Percentiles rank a stretch among this genome's conserved stretches.
Evolutionary conservation across 2,888 invertebrate species (phyloP).

Genomic region (Miltochrista miniata): DNA sequence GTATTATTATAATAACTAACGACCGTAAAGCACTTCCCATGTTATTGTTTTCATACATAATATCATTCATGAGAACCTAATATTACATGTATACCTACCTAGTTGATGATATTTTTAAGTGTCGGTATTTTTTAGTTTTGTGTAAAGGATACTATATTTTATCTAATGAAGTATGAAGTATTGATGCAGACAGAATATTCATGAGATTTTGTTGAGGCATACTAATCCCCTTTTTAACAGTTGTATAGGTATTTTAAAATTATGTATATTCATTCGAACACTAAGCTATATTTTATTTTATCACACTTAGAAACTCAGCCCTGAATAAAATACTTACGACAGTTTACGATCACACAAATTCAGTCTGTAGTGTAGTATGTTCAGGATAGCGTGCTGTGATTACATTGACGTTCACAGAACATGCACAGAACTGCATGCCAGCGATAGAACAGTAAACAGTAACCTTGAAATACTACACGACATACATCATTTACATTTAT

Average conservation of each 20-base stretch:
- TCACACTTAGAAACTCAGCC: not conserved
- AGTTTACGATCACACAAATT: not conserved
- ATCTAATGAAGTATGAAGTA: too few species aligned
- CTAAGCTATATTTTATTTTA: too few species aligned
- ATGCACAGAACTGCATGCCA: slow-evolving; percentile 15
- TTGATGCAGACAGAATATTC: too few species aligned
- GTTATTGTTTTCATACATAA: not conserved
- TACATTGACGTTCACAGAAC: slow-evolving; percentile 30
- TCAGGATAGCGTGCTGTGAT: slow-evolving; percentile 34
- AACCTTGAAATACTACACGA: slow-evolving; percentile 39
- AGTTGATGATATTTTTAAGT: not conserved
- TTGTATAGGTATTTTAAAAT: too few species aligned
- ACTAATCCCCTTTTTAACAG: too few species aligned
- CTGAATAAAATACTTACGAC: slow-evolving; percentile 3
- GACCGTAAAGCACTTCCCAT: not conserved
- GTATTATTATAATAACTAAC: not conserved
- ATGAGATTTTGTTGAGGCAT: too few species aligned
- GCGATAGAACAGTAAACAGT: slow-evolving; percentile 15
- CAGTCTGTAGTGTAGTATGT: slow-evolving; percentile 28
- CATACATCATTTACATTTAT: slow-evolving; percentile 25
- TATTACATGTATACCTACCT: not conserved
- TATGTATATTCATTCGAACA: too few species aligned
- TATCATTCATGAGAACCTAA: not conserved
- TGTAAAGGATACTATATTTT: too few species aligned
- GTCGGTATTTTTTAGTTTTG: too few species aligned